Evolutionary conservation across 2,888 invertebrate species (phyloP), one percentile per base, ranked within the genome.

Genomic region (Chorisops tibialis): DNA sequence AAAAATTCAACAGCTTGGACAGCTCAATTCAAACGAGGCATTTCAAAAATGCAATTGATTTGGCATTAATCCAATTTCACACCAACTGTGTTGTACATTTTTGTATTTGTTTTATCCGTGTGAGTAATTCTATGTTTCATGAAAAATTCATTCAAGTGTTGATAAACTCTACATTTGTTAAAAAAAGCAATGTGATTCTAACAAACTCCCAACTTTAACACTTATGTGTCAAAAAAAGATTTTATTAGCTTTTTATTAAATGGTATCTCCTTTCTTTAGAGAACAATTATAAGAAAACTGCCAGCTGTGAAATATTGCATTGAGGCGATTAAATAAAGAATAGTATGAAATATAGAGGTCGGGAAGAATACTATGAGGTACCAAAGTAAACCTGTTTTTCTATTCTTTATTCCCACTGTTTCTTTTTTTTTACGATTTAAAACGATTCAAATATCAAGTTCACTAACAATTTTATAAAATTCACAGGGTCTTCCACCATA

Each of bases 401-500:
- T 47, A 5, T 48, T 30, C n/a, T 30, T 49, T 24, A 24, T 49
- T 49, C 16, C n/a, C 22, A 37, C 30, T 35, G 52, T 60, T 3
- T 56, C 30, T 11, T 59, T 56, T 62, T 50, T 52, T 41, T 24
- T 70, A 18, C n/a, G 41, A 47, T 16, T 47, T 6, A 18, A 47
- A 18, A 4, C 16, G 19, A 47, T 11, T 9, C 11, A 16, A 41
- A 11, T 41, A 41, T 5, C 16, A 9, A 6, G n/a, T 41, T 30
- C 30, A 30, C n/a, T n/a, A n/a, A 11, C 18, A 18, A 19, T 18
- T 47, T 18, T 47, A 1, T 47, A 18, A 30, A 18, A 19, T 30
- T 3, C 1, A 22, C 12, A 78, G 78, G 78, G 78, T 67, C 75
- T 78, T 69, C 76, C 78, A 70, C 76, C 78, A 60, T 76, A 75